phyloP scores from a whole-genome alignment of 2,113 vertebrate genomes.

The Bufo bufo region DNA sequence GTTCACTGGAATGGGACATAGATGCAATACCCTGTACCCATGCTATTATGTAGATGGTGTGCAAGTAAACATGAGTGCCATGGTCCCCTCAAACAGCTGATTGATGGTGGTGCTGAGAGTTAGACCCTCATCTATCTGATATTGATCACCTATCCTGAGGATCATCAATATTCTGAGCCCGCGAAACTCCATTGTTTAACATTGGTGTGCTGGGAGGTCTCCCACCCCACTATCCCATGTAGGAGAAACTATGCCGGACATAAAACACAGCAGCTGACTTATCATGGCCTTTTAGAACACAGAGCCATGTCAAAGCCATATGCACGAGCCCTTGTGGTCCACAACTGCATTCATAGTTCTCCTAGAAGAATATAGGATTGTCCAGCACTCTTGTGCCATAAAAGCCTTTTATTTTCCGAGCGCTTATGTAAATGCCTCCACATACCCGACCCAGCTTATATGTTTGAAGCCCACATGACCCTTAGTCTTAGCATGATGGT shows the following conservation, averaged over 20 bases:
- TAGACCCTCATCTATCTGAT: no score
- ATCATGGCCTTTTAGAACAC: no score
- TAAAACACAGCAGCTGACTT: neutral
- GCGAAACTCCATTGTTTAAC: neutral
- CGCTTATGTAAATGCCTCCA: neutral
- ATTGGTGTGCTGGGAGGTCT: neutral
- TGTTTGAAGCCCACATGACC: neutral
- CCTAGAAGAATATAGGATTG: no score
- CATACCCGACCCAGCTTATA: neutral
- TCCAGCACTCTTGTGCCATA: neutral
- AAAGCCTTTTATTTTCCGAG: neutral
- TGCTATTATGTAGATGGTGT: no score
- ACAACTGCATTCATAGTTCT: neutral
- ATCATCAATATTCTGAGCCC: no score
- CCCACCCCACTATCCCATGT: neutral
- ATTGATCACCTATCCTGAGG: no score
- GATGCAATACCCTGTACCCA: no score
- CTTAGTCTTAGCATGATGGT: neutral
- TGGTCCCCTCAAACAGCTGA: no score
- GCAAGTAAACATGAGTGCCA: no score
- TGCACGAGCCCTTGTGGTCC: neutral
- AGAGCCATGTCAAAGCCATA: no score
- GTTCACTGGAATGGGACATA: no score
- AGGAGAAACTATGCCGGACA: neutral
- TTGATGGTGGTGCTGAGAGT: no score